Conservation (phyloP, 2,113 vertebrate species). For the Ciconia boyciana region DNA sequence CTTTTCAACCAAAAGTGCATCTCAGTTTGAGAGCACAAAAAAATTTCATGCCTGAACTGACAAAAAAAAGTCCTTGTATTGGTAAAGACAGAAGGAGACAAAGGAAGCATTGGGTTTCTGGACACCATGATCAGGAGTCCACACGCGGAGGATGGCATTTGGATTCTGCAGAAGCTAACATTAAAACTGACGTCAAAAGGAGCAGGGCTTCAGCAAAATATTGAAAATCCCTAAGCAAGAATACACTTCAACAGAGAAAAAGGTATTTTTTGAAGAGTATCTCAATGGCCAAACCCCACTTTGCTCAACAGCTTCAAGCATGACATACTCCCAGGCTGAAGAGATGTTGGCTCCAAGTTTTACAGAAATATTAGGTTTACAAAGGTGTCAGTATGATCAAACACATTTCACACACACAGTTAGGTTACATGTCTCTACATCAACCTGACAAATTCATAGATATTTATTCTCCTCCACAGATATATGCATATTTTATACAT, state of each 20-base stretch:
- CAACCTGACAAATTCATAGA: not conserved
- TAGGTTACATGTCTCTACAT: not conserved
- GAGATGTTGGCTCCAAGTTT: not conserved
- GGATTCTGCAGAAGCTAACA: not conserved
- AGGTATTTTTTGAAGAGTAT: not conserved
- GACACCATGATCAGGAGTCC: not conserved
- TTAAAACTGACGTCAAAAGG: not conserved
- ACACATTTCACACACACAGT: not conserved
- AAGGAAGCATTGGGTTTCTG: not conserved
- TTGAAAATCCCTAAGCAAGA: not conserved
- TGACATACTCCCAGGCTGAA: not conserved
- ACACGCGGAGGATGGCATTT: not conserved
- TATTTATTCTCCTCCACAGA: not conserved
- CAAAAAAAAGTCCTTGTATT: not conserved
- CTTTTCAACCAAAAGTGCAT: slow-evolving; percentile 29
- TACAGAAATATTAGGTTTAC: not conserved
- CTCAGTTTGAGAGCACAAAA: not conserved
- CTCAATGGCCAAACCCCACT: not conserved
- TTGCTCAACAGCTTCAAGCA: not conserved
- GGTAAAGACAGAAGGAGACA: not conserved
- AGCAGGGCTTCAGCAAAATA: not conserved
- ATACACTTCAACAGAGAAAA: not conserved
- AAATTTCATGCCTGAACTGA: not conserved
- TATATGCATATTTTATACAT: not conserved
- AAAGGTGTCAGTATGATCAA: not conserved